A percentile compares a stretch with the other conserved stretches of the same genome.
Evolutionary conservation across 2,888 invertebrate species (phyloP).

Genomic region (Brenthis daphne): DNA sequence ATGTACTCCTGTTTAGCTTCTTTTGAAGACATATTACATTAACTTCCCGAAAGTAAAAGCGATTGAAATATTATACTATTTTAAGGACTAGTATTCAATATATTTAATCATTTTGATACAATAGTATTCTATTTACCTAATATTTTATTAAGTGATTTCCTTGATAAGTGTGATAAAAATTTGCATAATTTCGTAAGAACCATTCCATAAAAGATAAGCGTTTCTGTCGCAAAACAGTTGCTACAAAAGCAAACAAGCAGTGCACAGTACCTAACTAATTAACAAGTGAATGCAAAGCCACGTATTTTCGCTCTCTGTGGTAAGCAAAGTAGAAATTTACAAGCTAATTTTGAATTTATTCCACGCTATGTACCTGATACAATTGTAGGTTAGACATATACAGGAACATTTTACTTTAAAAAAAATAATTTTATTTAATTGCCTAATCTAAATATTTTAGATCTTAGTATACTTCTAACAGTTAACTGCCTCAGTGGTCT

Average conservation of each 20-base stretch:
- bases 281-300: constrained; percentile 26
- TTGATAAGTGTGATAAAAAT: neutral
- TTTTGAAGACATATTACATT: no score
- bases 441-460: no score
- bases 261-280: constrained; percentile 15
- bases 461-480: no score
- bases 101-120: neutral
- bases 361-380: neutral
- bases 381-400: no score
- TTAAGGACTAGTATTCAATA: no score
- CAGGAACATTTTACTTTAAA: no score
- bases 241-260: constrained; percentile 31
- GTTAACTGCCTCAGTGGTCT: no score
- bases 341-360: neutral
- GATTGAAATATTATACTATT: no score
- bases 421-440: no score
- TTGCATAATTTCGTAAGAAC: constrained; percentile 17
- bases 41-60: no score
- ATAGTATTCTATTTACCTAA: neutral
- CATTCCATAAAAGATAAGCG: constrained; percentile 11
- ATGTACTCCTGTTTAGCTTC: no score
- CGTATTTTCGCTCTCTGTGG: constrained; percentile 17
- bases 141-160: neutral
- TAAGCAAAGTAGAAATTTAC: neutral
- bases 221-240: constrained; percentile 17